Percentiles rank a stretch among this genome's conserved stretches.
Conservation (phyloP, 2,888 invertebrate genomes). For the Drosophila rellima region DNA sequence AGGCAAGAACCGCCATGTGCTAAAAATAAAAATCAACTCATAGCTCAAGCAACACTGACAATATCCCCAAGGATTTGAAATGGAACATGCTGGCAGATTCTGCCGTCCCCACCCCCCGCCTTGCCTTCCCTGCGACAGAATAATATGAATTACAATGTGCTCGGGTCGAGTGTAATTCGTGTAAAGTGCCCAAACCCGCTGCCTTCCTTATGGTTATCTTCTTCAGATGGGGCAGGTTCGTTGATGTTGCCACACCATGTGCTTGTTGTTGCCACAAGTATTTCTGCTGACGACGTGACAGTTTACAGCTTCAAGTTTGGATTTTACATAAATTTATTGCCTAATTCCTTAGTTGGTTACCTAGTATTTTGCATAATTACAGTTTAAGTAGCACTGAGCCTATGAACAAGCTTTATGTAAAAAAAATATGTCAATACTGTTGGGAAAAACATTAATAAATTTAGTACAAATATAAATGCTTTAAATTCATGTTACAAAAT, state of each 20-base stretch:
- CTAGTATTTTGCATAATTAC: slow-evolving; percentile 55
- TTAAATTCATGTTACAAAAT: too few species aligned
- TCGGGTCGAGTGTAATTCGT: slow-evolving; percentile 71
- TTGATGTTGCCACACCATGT: background rate
- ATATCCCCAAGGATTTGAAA: slow-evolving; percentile 67
- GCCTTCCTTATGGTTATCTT: slow-evolving; percentile 10
- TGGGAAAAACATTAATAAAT: too few species aligned
- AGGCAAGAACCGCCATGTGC: slow-evolving; percentile 30
- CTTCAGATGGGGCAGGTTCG: slow-evolving; percentile 11
- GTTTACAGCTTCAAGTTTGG: slow-evolving; percentile 59
- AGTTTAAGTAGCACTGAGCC: slow-evolving; percentile 6
- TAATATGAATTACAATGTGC: slow-evolving; percentile 78
- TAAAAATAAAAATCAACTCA: slow-evolving; percentile 51
- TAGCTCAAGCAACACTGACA: slow-evolving; percentile 22
- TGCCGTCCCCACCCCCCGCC: background rate
- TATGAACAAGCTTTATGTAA: background rate
- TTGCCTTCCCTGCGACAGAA: slow-evolving; percentile 21
- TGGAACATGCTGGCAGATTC: slow-evolving; percentile 27
- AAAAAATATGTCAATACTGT: background rate
- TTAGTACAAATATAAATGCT: too few species aligned
- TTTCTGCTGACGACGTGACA: slow-evolving; percentile 52
- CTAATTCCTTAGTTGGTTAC: slow-evolving; percentile 56
- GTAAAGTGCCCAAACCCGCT: slow-evolving; percentile 55
- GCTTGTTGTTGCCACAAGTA: slow-evolving; percentile 6
- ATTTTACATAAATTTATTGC: slow-evolving; percentile 72